A percentile compares a stretch with the other conserved stretches of the same genome.
Conservation (phyloP, 2,113 vertebrate species). For the Fulmarus glacialis region DNA sequence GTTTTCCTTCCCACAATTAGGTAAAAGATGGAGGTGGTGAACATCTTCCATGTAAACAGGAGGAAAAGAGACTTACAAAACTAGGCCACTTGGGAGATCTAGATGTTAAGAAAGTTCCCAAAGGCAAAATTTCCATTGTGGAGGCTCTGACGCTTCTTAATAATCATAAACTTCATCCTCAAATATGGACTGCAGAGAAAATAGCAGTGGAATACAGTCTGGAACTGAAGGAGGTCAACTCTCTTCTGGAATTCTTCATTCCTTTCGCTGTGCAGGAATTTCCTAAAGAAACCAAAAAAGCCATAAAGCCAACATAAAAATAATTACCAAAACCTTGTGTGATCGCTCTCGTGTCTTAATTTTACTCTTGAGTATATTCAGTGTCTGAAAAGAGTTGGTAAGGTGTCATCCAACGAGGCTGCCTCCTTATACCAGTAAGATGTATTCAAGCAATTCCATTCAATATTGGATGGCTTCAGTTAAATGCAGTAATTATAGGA, state of each 20-base stretch:
- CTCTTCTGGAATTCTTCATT: slow-evolving; percentile 85
- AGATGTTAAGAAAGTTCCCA: slow-evolving; percentile 79
- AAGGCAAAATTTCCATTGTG: slow-evolving; percentile 86
- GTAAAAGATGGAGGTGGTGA: slow-evolving; percentile 33
- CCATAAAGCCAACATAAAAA: slow-evolving; percentile 78
- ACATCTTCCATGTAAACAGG: slow-evolving; percentile 31
- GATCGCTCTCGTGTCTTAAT: not conserved
- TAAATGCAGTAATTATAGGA: not conserved
- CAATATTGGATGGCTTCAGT: not conserved
- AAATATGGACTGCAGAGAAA: slow-evolving; percentile 87
- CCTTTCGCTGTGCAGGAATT: slow-evolving; percentile 84
- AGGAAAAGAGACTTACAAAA: slow-evolving; percentile 78
- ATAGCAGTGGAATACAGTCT: slow-evolving; percentile 87
- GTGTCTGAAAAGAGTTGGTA: not conserved
- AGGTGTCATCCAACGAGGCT: not conserved
- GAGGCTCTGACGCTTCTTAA: slow-evolving; percentile 86
- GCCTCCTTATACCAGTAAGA: not conserved
- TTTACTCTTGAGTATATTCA: not conserved
- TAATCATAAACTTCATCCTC: slow-evolving; percentile 84
- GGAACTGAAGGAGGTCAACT: slow-evolving; percentile 83
- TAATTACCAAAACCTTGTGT: not conserved
- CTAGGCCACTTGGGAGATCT: slow-evolving; percentile 36
- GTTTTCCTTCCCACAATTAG: slow-evolving; percentile 43
- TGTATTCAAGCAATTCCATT: not conserved
- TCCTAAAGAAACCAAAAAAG: slow-evolving; percentile 72